Evolutionary conservation across 2,888 invertebrate species (phyloP).

Genomic region (Glyphotaelius pellucidus): DNA sequence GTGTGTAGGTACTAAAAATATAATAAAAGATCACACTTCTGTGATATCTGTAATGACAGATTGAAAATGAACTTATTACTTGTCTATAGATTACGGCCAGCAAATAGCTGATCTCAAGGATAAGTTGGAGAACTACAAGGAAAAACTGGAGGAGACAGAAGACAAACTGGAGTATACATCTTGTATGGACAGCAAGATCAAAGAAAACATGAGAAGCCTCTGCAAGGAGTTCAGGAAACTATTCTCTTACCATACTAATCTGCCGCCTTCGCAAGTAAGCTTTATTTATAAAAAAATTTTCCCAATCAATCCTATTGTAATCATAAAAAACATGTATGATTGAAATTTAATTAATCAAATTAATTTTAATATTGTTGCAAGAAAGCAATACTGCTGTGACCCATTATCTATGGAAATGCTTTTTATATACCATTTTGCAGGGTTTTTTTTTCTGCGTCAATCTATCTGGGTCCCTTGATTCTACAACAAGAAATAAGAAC

Average conservation of each 20-base stretch:
- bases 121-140: conserved; percentile 15
- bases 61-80: not conserved
- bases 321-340: too few species aligned
- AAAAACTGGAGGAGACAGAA: conserved; percentile 16
- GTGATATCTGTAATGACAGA: not conserved
- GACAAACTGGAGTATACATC: not conserved
- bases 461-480: too few species aligned
- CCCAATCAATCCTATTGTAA: too few species aligned
- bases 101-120: conserved; percentile 37
- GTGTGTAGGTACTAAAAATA: too few species aligned
- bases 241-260: conserved; percentile 56
- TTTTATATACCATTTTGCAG: too few species aligned
- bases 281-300: not conserved
- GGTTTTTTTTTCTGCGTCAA: too few species aligned
- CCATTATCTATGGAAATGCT: too few species aligned
- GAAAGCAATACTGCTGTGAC: too few species aligned
- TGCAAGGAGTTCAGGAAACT: conserved; percentile 57
- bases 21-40: not conserved
- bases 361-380: too few species aligned
- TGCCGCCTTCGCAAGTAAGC: conserved; percentile 56
- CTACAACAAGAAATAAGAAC: too few species aligned
- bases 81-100: not conserved
- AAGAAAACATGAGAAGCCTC: conserved; percentile 51
- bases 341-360: too few species aligned
- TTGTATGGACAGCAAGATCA: conserved; percentile 46